These are phyloP conservation scores for Caracal caracal DNA, from an alignment of 2,113 vertebrate genomes.

Conservation along the genomic window DNA sequence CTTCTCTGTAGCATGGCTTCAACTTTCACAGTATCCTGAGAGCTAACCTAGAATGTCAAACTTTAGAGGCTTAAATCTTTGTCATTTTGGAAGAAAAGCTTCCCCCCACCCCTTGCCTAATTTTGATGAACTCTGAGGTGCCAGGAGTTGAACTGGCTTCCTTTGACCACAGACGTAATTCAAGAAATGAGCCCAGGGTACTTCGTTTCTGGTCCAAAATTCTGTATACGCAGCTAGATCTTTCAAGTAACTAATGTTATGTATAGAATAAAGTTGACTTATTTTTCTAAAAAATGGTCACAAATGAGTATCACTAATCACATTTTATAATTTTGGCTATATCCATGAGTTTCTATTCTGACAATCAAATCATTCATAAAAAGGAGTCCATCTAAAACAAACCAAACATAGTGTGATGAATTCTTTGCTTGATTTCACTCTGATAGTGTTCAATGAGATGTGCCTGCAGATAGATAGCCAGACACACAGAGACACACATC, in stretches of 20 bases:
- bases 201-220: neutral
- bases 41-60: neutral
- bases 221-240: neutral
- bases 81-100: neutral
- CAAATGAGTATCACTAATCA: neutral
- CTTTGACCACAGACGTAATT: neutral
- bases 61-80: neutral
- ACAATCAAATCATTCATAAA: slow-evolving; percentile 8
- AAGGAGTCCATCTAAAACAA: neutral
- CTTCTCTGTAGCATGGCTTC: neutral
- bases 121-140: neutral
- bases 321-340: neutral
- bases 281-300: slow-evolving; percentile 2
- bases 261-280: neutral
- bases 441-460: neutral
- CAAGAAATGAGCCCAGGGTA: neutral
- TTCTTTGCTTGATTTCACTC: neutral
- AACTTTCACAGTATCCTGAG: neutral
- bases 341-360: neutral
- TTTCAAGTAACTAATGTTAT: slow-evolving; percentile 13
- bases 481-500: neutral
- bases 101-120: neutral
- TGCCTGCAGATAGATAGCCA: neutral
- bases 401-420: neutral
- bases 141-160: neutral